Evolutionary conservation across 2,888 invertebrate species (phyloP).

Genomic region (Diaprepes abbreviatus): DNA sequence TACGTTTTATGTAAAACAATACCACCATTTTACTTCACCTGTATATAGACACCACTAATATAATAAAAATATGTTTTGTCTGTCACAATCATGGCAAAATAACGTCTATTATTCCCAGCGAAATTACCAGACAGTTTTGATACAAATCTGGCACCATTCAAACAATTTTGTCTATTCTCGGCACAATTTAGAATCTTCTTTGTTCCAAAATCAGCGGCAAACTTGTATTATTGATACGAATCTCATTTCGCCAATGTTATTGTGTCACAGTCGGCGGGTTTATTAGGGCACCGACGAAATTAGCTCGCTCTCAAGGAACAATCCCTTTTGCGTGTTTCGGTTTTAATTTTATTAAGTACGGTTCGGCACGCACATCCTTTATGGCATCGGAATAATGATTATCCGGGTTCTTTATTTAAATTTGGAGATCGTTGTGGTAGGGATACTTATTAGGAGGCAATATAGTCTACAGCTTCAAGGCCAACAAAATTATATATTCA

Average conservation of each 20-base stretch:
- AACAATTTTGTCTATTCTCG: constrained; percentile 1
- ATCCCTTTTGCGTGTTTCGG: constrained; percentile 35
- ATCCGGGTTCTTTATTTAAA: constrained; percentile 25
- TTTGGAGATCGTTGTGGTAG: constrained; percentile 5
- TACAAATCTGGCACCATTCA: background rate
- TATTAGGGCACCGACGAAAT: constrained; percentile 32
- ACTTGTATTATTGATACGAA: constrained; percentile 29
- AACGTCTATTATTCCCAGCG: background rate
- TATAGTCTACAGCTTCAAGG: background rate
- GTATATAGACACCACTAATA: no score
- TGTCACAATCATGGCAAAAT: no score
- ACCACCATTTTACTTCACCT: no score
- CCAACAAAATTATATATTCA: background rate
- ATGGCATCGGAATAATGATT: constrained; percentile 30
- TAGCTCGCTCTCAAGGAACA: constrained; percentile 36
- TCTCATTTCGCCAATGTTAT: constrained; percentile 27
- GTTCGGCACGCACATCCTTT: constrained; percentile 38
- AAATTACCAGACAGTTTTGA: background rate
- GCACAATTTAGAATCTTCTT: constrained; percentile 1
- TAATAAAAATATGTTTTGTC: no score
- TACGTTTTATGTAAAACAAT: no score
- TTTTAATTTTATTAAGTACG: constrained; percentile 40
- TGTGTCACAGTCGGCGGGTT: constrained; percentile 27
- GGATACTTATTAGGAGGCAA: background rate
- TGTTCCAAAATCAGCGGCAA: constrained; percentile 17